These are phyloP conservation scores for Echinarachnius parma DNA, from an alignment of 53 echinoderm and acorn worm species.

Conservation along the genomic window DNA sequence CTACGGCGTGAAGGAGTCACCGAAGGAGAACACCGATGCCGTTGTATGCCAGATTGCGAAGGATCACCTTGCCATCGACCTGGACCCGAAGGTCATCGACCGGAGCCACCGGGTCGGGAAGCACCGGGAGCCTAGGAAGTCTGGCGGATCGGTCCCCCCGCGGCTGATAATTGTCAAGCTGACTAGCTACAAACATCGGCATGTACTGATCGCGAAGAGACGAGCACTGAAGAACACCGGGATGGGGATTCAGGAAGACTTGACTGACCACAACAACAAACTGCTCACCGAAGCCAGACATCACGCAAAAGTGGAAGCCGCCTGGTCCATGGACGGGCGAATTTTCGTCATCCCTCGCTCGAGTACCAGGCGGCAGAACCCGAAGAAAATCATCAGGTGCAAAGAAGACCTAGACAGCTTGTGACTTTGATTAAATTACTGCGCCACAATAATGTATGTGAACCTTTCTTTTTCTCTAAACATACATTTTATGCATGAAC, in stretches of 20 bases:
- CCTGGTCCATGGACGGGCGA: not conserved
- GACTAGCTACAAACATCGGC: not conserved
- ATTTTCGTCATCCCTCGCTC: not conserved
- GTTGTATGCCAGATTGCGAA: slow-evolving; percentile 9
- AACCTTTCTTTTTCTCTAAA: not conserved
- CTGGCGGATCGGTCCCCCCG: no score
- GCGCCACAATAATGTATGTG: not conserved
- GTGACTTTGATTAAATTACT: not conserved
- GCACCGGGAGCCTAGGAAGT: not conserved
- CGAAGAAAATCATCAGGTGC: not conserved
- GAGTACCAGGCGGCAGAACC: not conserved
- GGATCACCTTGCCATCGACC: slow-evolving; percentile 12
- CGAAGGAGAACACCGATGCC: slow-evolving; percentile 1
- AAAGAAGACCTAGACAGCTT: not conserved
- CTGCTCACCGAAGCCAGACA: not conserved
- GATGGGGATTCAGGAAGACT: not conserved
- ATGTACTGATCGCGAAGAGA: not conserved
- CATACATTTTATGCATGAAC: not conserved
- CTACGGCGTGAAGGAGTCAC: slow-evolving; percentile 12
- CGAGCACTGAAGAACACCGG: not conserved
- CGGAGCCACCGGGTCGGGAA: slow-evolving; percentile 10
- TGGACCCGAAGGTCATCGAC: slow-evolving; percentile 1
- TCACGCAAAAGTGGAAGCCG: not conserved
- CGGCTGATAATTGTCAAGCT: not conserved
- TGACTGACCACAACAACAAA: not conserved